A percentile compares a stretch with the other conserved stretches of the same genome.
Evolutionary conservation across 2,888 invertebrate species (phyloP).

Genomic region (Sphaeridia pumilis): DNA sequence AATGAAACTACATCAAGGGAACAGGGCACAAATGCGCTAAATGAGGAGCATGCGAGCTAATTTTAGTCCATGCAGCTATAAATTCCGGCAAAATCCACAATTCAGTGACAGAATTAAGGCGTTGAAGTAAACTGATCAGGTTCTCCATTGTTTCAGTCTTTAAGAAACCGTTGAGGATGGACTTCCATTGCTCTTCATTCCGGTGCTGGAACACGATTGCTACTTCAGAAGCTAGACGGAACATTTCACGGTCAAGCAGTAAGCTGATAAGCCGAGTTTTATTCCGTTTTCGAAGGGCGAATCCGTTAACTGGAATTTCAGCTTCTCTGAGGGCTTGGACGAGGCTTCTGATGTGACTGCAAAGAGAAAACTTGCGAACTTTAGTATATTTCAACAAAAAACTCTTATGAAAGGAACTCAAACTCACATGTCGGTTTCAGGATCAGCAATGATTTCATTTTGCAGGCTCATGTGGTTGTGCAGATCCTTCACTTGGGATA

Average conservation of each 20-base stretch:
- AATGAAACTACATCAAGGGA: slow-evolving; percentile 16
- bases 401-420: background rate
- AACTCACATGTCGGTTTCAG: slow-evolving; percentile 15
- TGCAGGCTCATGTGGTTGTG: background rate
- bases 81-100: slow-evolving; percentile 33
- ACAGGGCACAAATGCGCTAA: slow-evolving; percentile 31
- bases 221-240: slow-evolving; percentile 23
- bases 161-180: slow-evolving; percentile 27
- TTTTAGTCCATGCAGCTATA: slow-evolving; percentile 24
- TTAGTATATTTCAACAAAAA: slow-evolving; percentile 1
- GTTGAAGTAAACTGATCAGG: slow-evolving; percentile 18
- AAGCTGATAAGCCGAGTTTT: slow-evolving; percentile 24
- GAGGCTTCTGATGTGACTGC: slow-evolving; percentile 19
- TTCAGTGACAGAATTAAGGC: slow-evolving; percentile 19
- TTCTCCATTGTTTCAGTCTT: slow-evolving; percentile 13
- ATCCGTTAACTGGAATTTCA: slow-evolving; percentile 24
- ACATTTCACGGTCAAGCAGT: slow-evolving; percentile 17
- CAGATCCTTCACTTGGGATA: background rate
- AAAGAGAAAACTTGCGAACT: slow-evolving; percentile 8
- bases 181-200: slow-evolving; percentile 21
- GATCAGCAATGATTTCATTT: background rate
- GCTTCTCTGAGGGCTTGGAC: slow-evolving; percentile 18
- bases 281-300: slow-evolving; percentile 28
- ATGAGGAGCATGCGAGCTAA: slow-evolving; percentile 17
- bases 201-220: slow-evolving; percentile 26